Conservation (phyloP, 1,140 invertebrate species). For the Drosophila busckii region DNA sequence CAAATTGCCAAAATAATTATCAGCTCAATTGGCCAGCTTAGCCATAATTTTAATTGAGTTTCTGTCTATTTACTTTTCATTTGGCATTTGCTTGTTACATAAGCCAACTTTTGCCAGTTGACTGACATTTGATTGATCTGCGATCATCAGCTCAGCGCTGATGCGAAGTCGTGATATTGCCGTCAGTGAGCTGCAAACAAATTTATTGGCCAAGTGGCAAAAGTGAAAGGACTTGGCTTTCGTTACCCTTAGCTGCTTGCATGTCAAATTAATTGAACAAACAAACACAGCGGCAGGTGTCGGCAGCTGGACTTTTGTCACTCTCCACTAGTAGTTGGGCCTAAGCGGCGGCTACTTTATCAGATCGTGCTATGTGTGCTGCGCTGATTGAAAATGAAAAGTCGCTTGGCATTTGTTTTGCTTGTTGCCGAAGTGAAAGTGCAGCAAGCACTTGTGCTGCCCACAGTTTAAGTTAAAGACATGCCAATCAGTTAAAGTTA, state of each 20-base stretch:
- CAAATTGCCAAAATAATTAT: slow-evolving; percentile 66
- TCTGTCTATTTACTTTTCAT: slow-evolving; percentile 35
- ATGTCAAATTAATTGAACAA: slow-evolving; percentile 71
- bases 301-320: slow-evolving; percentile 2
- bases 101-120: background rate
- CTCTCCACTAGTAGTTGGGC: slow-evolving; percentile 8
- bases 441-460: slow-evolving; percentile 18
- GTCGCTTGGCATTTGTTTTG: slow-evolving; percentile 29
- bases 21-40: slow-evolving; percentile 32
- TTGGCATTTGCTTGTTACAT: too few relatives aligned
- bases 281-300: slow-evolving; percentile 23
- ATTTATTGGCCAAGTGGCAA: slow-evolving; percentile 53
- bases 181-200: slow-evolving; percentile 35
- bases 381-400: slow-evolving; percentile 54
- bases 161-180: background rate
- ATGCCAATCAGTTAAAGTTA: slow-evolving; percentile 46
- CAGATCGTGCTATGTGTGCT: slow-evolving; percentile 18
- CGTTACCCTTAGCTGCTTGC: slow-evolving; percentile 54
- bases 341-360: slow-evolving; percentile 21
- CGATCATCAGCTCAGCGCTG: slow-evolving; percentile 16
- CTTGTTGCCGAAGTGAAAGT: slow-evolving; percentile 47
- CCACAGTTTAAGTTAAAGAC: slow-evolving; percentile 32
- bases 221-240: slow-evolving; percentile 66
- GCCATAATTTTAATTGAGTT: slow-evolving; percentile 47
- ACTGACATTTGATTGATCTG: slow-evolving; percentile 54